Evolutionary conservation across 2,797 vertebrate species (phyloP).

Genomic region (Lagocephalus sceleratus): DNA sequence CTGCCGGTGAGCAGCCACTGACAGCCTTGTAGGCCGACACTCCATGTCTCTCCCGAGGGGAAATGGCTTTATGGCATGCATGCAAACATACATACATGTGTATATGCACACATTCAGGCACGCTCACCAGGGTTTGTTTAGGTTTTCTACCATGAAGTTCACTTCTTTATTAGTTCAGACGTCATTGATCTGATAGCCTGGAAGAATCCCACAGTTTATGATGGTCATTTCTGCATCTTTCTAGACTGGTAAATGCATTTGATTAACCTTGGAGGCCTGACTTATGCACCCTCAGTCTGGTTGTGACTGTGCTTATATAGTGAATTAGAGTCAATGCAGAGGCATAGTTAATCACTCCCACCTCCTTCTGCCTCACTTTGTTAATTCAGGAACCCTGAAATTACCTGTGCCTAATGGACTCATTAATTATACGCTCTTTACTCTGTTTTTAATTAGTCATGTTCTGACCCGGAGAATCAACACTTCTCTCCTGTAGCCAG

Average conservation of each 20-base stretch:
- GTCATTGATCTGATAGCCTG: too few relatives aligned
- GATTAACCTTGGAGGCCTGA: conserved; percentile 30
- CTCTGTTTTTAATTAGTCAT: conserved; percentile 73
- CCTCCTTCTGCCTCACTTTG: conserved; percentile 50
- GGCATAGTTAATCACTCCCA: conserved; percentile 63
- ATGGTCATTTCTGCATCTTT: too few relatives aligned
- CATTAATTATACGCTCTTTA: conserved; percentile 67
- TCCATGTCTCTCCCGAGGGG: conserved; percentile 56
- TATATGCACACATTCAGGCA: conserved; percentile 25
- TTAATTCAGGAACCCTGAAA: conserved; percentile 69
- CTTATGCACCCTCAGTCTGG: conserved; percentile 48
- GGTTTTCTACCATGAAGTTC: background rate
- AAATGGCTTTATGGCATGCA: conserved; percentile 53
- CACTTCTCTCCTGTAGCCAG: conserved; percentile 32
- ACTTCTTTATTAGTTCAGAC: background rate
- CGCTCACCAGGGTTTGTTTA: conserved; percentile 15
- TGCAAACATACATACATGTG: conserved; percentile 41
- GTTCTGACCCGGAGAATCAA: conserved; percentile 50
- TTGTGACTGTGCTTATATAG: conserved; percentile 68
- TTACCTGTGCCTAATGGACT: conserved; percentile 67
- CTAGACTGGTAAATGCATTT: too few relatives aligned
- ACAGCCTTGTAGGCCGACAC: conserved; percentile 78
- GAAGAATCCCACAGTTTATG: background rate
- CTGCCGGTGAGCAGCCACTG: conserved; percentile 74
- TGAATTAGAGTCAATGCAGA: conserved; percentile 59